Evolutionary conservation across 2,888 invertebrate species (phyloP), one percentile per base, ranked within the genome.

Genomic region (Mimas tiliae): DNA sequence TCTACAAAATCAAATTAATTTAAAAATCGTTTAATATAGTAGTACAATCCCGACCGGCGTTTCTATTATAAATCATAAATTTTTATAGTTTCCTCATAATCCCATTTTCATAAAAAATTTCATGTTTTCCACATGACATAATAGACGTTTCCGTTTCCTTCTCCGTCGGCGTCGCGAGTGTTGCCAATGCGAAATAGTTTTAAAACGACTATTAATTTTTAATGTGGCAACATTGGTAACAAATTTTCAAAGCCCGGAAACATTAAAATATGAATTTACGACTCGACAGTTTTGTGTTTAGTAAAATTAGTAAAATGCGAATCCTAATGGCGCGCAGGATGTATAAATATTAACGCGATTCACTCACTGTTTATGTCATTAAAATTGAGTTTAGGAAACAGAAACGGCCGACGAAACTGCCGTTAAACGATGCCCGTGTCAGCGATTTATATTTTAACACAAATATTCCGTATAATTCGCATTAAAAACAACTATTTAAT

Each of bases 181-280:
- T 85, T 88, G 86, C 87, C 87, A 89, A 79, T 91, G 91, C 93
- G 81, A 93, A 93, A 93, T 90, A 89, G 88, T 90, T 90, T 88
- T 86, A 88, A 89, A 89, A 85, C 83, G 72, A 80, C 87, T 85
- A 89, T 91, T 88, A 90, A 90, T 90, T 91, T 89, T 90, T 90
- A 87, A 90, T 87, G 87, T 86, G 85, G 87, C 84, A 88, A 88
- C 89, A 89, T 85, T 79, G 87, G 84, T 85, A 83, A 83, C 88
- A 82, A 84, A 86, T 87, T 82, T 80, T 80, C 79, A 79, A 81
- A 80, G 86, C 85, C 90, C 89, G 93, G 93, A 91, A 91, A 91
- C 90, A 93, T 91, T 91, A 93, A 91, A 87, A 79, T 81, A 85
- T 90, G 64, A 86, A 92, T 93, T 91, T 93, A 93, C 81, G 83